These are phyloP conservation scores for Trachelus troglodyta DNA, from an alignment of 2,888 invertebrate species.

Conservation along the genomic window DNA sequence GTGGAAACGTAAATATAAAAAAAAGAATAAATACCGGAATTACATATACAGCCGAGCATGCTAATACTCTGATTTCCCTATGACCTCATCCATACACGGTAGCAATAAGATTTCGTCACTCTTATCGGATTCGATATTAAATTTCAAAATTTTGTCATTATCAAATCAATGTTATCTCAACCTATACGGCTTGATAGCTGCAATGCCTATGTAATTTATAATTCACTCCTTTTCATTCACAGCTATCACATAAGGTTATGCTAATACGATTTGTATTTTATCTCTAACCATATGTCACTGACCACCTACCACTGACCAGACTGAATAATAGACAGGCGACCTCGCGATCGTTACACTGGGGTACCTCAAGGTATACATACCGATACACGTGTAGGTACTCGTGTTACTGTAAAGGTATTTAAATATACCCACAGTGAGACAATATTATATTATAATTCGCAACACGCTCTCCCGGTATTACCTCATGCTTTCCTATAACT, in stretches of 20 bases:
- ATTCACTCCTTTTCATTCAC: slow-evolving; percentile 49
- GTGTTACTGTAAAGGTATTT: neutral
- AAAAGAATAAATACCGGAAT: no score
- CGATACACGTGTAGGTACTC: slow-evolving; percentile 3
- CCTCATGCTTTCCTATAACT: slow-evolving; percentile 48
- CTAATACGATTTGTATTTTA: slow-evolving; percentile 54
- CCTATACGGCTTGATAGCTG: slow-evolving; percentile 38
- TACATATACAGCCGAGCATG: neutral
- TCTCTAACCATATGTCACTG: slow-evolving; percentile 56
- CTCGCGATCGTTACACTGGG: slow-evolving; percentile 25
- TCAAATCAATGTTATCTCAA: slow-evolving; percentile 38
- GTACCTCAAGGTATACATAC: slow-evolving; percentile 13
- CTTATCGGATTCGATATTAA: neutral
- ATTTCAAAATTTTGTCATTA: neutral
- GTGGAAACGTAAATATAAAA: no score
- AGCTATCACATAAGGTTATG: slow-evolving; percentile 52
- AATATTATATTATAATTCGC: slow-evolving; percentile 52
- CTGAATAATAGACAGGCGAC: slow-evolving; percentile 46
- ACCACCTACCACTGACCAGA: slow-evolving; percentile 52
- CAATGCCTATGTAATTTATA: slow-evolving; percentile 35
- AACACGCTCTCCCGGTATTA: slow-evolving; percentile 42
- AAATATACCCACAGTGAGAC: slow-evolving; percentile 7
- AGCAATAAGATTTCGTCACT: neutral
- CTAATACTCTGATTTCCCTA: neutral
- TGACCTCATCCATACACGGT: neutral